Conservation (phyloP, 2,797 vertebrate species). For the Betta splendens region DNA sequence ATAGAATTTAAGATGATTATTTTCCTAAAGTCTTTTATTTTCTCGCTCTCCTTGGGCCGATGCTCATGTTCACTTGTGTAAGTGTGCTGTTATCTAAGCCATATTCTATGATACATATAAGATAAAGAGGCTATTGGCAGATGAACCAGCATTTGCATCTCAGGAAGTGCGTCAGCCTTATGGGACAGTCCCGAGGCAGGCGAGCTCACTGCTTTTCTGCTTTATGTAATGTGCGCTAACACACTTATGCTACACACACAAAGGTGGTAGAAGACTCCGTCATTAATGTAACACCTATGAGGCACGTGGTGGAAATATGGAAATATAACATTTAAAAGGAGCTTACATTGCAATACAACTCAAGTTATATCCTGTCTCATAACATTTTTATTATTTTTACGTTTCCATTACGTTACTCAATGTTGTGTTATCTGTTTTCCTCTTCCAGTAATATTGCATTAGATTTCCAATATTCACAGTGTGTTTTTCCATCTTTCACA, state of each 20-base stretch:
- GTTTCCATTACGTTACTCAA: slow-evolving; percentile 53
- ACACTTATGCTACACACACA: background rate
- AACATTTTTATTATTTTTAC: slow-evolving; percentile 23
- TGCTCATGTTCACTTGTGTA: background rate
- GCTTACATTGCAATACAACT: slow-evolving; percentile 9
- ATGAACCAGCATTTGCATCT: slow-evolving; percentile 81
- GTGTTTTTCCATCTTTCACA: slow-evolving; percentile 78
- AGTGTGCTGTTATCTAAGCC: slow-evolving; percentile 6
- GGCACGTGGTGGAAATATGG: background rate
- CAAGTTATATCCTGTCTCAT: slow-evolving; percentile 8
- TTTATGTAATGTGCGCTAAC: slow-evolving; percentile 13
- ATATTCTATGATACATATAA: slow-evolving; percentile 15
- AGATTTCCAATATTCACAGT: slow-evolving; percentile 72
- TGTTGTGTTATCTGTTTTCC: slow-evolving; percentile 63
- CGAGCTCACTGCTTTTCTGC: slow-evolving; percentile 26
- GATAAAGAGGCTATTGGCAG: slow-evolving; percentile 39
- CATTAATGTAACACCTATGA: slow-evolving; percentile 7
- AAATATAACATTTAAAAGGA: background rate
- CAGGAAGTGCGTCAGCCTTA: slow-evolving; percentile 80
- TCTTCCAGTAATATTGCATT: slow-evolving; percentile 74
- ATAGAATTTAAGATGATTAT: background rate
- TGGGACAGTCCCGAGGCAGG: slow-evolving; percentile 68
- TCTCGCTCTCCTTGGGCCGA: background rate
- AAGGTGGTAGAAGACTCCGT: background rate
- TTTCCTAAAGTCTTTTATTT: no score